phyloP scores from a whole-genome alignment of 2,888 invertebrate genomes.

The Blastobasis adustella region DNA sequence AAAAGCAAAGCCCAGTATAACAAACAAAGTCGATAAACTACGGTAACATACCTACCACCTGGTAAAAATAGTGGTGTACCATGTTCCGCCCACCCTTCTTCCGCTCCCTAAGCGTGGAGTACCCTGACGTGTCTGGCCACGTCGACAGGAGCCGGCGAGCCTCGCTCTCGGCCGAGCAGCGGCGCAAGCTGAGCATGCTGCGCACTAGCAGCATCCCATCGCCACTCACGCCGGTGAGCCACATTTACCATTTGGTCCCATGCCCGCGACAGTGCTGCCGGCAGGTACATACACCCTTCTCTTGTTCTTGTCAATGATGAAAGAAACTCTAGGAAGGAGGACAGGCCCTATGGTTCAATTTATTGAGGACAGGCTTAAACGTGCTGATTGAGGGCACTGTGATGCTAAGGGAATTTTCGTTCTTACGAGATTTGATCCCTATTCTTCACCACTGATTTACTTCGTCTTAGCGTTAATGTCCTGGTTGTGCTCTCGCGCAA shows the following conservation, averaged over 20 bases:
- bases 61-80: neutral
- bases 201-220: constrained; percentile 53
- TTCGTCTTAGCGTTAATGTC: no score
- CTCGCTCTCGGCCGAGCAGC: constrained; percentile 61
- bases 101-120: constrained; percentile 51
- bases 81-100: constrained; percentile 60
- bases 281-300: constrained; percentile 44
- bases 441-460: no score
- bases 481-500: no score
- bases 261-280: constrained; percentile 71
- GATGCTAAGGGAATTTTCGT: no score
- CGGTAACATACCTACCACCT: no score
- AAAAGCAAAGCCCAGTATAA: neutral
- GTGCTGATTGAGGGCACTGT: no score
- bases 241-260: constrained; percentile 74
- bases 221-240: constrained; percentile 69
- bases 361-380: no score
- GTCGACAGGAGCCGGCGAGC: constrained; percentile 65
- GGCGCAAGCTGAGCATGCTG: constrained; percentile 57
- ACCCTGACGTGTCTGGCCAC: constrained; percentile 46
- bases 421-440: no score
- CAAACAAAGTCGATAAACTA: neutral
- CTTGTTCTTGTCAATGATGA: neutral
- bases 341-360: no score
- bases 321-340: no score